Percentiles rank a stretch among this genome's conserved stretches.
Evolutionary conservation across 92 coral and sea anemone species (phyloP).

Genomic region (Micromussa lordhowensis): DNA sequence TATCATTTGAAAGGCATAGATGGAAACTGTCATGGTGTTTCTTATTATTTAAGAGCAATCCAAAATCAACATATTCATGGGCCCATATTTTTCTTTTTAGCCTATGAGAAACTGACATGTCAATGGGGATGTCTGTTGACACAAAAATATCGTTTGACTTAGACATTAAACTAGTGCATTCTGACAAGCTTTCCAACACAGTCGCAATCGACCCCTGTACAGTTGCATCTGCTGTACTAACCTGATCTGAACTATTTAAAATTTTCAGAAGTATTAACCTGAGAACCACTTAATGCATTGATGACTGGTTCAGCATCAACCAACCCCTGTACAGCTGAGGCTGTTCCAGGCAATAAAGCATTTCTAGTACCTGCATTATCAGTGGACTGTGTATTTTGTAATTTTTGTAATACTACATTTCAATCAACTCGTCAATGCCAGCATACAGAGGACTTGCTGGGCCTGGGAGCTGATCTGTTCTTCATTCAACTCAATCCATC

Average conservation of each 20-base stretch:
- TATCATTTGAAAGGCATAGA: not conserved
- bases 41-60: conserved; percentile 29
- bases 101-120: conserved; percentile 3
- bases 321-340: conserved; percentile 33
- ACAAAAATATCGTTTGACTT: conserved; percentile 35
- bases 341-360: not conserved
- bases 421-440: too few species aligned
- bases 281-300: not conserved
- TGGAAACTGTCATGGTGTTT: too few species aligned
- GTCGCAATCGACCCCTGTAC: conserved; percentile 35
- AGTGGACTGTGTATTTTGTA: too few species aligned
- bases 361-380: conserved; percentile 6
- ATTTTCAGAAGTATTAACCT: not conserved
- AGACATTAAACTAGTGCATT: not conserved
- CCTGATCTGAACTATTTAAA: not conserved
- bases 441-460: too few species aligned
- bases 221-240: not conserved
- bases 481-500: too few species aligned
- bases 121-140: conserved; percentile 47
- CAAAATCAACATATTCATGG: conserved; percentile 41
- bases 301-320: not conserved
- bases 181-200: conserved; percentile 15
- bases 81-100: conserved; percentile 30
- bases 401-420: too few species aligned
- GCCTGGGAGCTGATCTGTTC: too few species aligned